Base-by-base conservation (phyloP, 2,113 vertebrate genomes). In the Ceyx margarethae region DNA sequence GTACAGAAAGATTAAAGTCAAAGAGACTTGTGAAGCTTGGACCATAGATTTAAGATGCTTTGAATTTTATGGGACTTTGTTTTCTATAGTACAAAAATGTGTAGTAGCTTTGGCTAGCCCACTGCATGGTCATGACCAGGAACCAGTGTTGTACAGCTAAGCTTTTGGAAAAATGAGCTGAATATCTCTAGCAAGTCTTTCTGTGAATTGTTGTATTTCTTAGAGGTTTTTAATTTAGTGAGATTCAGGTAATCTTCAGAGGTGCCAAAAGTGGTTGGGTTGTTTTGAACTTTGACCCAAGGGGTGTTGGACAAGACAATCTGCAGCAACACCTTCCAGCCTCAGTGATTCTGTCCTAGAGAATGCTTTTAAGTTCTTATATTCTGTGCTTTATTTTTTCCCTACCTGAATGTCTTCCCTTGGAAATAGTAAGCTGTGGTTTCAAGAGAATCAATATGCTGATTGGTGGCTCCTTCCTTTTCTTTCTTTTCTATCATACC, bases 101-200 rank as follows among this genome's bases (percentile, higher is more conserved):
- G 28, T 25, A 31, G 28, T 42, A 33, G 31, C 31, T 58, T 37
- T 25, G 14, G 11, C 9, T 72, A 78, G 67, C 10, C 13, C 28
- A 23, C 15, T 80, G 17, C 37, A 69, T 16, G 17, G n/a, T 78
- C 0, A 0, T 72, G 42, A 17, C 1, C 3, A 2, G 66, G n/a
- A 86, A 29, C 35, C 19, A 81, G 26, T 2, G 1, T 23, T 48
- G 10, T 57, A 21, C 33, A 43, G 11, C 12, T 57, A 25, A 61
- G 10, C 6, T 72, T 92, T 51, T 62, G 13, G 45, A 56, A 65
- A 73, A 85, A 50, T 15, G 10, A 76, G 23, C 21, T 80, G 62
- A 64, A 81, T 80, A 65, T 40, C 8, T 78, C 43, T 60, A 21
- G 15, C 8, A 15, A 58, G 20, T 46, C 33, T 51, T 80, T 48